These are phyloP conservation scores for Epizoanthus fatuus DNA, from an alignment of 92 coral and sea anemone genomes.

Conservation along the genomic window DNA sequence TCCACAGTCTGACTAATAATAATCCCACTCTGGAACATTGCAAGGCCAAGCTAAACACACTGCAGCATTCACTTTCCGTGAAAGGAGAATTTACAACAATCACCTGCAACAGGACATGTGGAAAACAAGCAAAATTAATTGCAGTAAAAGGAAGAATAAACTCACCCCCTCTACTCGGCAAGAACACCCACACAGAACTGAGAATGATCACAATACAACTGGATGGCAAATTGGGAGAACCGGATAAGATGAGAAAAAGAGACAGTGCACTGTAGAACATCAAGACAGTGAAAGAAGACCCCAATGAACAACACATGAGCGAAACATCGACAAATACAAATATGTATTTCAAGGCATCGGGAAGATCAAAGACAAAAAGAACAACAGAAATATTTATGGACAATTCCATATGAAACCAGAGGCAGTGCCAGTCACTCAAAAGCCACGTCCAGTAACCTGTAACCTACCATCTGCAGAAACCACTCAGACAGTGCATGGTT, in stretches of 20 bases:
- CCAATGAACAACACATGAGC: conserved; percentile 1
- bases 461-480: conserved; percentile 56
- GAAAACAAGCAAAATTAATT: conserved; percentile 49
- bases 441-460: conserved; percentile 51
- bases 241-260: too few species aligned
- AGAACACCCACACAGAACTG: conserved; percentile 45
- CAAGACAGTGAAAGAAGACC: conserved; percentile 4
- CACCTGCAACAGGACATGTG: conserved; percentile 50
- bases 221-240: neutral
- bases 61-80: conserved; percentile 49
- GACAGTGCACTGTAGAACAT: neutral
- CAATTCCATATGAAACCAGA: conserved; percentile 66
- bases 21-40: conserved; percentile 37
- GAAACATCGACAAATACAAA: neutral
- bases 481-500: conserved; percentile 15
- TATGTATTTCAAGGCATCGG: conserved; percentile 74
- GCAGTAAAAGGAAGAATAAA: conserved; percentile 29
- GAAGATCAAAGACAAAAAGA: conserved; percentile 70
- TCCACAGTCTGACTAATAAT: conserved; percentile 11
- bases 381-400: conserved; percentile 55
- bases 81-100: conserved; percentile 32
- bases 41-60: conserved; percentile 43
- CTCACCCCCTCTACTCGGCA: conserved; percentile 49
- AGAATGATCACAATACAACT: conserved; percentile 41
- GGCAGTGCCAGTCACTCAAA: conserved; percentile 63